Conservation (phyloP, 2,113 vertebrate species). For the Dasyprocta punctata region DNA sequence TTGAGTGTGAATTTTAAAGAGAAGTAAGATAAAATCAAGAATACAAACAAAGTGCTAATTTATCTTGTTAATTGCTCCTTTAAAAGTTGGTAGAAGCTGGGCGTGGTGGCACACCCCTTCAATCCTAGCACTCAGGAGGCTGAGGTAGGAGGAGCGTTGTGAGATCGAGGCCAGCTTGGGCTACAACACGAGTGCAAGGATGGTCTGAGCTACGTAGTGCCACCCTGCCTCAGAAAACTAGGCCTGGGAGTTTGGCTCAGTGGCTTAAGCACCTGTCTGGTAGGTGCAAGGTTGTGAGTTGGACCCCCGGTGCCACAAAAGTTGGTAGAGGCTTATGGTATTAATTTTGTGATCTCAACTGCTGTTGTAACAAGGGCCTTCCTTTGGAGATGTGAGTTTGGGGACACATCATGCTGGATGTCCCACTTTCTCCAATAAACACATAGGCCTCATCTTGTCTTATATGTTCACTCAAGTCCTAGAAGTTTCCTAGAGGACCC, state of each 20-base stretch:
- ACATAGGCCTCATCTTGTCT: background rate
- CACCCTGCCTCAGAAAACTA: too few relatives aligned
- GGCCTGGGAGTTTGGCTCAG: too few relatives aligned
- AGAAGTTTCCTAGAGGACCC: background rate
- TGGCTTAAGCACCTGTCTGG: too few relatives aligned
- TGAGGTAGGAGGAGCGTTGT: too few relatives aligned
- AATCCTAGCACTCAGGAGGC: too few relatives aligned
- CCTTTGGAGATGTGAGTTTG: background rate
- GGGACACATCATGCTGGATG: background rate
- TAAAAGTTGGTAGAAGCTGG: background rate
- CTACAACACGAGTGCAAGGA: too few relatives aligned
- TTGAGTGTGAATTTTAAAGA: background rate
- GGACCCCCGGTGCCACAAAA: too few relatives aligned
- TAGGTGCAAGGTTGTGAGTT: too few relatives aligned
- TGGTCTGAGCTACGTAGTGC: too few relatives aligned
- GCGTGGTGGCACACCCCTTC: too few relatives aligned
- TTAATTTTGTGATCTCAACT: background rate
- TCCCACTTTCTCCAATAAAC: background rate
- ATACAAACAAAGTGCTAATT: background rate
- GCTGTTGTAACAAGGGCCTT: background rate
- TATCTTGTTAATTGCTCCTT: background rate
- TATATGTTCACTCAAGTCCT: background rate
- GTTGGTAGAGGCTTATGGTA: background rate
- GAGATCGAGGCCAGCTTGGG: too few relatives aligned
- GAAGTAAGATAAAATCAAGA: slow-evolving; percentile 3